Conservation (phyloP, 1,140 invertebrate species). For the Antheraea pernyi region DNA sequence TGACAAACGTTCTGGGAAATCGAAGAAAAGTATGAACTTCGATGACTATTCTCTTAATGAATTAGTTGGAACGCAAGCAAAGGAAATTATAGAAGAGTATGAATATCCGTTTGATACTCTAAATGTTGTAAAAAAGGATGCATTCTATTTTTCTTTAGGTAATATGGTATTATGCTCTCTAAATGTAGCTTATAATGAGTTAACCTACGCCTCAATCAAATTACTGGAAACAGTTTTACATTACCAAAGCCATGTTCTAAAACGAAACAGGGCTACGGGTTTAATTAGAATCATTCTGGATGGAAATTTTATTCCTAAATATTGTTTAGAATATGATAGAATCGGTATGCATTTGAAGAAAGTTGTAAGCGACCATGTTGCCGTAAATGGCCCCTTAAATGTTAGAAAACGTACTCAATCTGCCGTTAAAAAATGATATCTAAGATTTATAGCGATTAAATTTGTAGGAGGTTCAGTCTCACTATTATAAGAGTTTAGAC, state of each 20-base stretch:
- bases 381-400: not conserved
- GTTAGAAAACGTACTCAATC: not conserved
- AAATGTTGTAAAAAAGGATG: constrained; percentile 21
- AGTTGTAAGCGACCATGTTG: not conserved
- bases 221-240: constrained; percentile 34
- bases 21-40: constrained; percentile 11
- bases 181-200: constrained; percentile 44
- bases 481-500: too few relatives aligned
- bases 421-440: not conserved
- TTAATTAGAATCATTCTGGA: constrained; percentile 40
- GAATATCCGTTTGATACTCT: constrained; percentile 30
- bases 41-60: constrained; percentile 12
- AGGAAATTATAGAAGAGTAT: constrained; percentile 33
- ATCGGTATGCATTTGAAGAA: constrained; percentile 25
- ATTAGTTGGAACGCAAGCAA: constrained; percentile 26
- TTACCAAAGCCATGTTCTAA: constrained; percentile 30
- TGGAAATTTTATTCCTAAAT: constrained; percentile 36
- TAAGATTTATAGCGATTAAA: too few relatives aligned
- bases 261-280: constrained; percentile 18
- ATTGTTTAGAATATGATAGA: constrained; percentile 26
- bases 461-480: too few relatives aligned
- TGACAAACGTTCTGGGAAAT: not conserved
- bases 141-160: constrained; percentile 25
- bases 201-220: constrained; percentile 27
- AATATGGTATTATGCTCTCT: constrained; percentile 42